These are phyloP conservation scores for Poecilia wingei DNA, from an alignment of 2,797 vertebrate species.

Conservation along the genomic window DNA sequence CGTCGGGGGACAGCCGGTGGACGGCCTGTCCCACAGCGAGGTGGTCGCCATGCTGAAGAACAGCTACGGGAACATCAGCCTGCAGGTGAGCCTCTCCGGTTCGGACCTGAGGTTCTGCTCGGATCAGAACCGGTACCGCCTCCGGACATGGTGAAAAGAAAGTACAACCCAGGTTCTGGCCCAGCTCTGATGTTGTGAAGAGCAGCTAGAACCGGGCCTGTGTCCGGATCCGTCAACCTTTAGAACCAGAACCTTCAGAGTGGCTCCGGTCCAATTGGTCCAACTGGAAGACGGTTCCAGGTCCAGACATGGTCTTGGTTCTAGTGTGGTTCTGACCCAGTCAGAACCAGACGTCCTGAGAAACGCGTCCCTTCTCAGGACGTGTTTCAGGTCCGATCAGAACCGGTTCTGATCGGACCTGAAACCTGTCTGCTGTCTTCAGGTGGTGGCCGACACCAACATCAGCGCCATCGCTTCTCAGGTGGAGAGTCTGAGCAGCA, in stretches of 20 bases:
- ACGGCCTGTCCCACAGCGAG: constrained; percentile 88
- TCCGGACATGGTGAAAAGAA: too few species aligned
- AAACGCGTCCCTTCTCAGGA: too few species aligned
- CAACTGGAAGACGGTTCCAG: not conserved
- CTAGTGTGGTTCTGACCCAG: too few species aligned
- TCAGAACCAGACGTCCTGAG: too few species aligned
- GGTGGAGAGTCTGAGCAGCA: constrained; percentile 87
- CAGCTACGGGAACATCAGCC: constrained; percentile 87
- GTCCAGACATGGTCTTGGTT: not conserved
- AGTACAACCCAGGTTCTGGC: too few species aligned
- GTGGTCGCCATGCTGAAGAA: constrained; percentile 94
- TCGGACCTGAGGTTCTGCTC: not conserved
- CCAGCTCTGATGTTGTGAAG: too few species aligned
- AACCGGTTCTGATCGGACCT: not conserved
- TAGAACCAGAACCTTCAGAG: not conserved
- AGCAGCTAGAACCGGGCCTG: too few species aligned
- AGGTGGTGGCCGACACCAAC: constrained; percentile 95
- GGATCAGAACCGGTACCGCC: not conserved
- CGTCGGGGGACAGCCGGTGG: constrained; percentile 89
- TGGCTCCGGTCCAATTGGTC: not conserved
- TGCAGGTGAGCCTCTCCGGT: constrained; percentile 84
- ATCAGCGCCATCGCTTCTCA: constrained; percentile 91
- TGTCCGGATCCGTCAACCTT: not conserved
- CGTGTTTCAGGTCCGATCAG: not conserved
- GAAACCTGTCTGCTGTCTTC: constrained; percentile 5